Conservation (phyloP, 1,140 invertebrate species). For the Drusus annulatus region DNA sequence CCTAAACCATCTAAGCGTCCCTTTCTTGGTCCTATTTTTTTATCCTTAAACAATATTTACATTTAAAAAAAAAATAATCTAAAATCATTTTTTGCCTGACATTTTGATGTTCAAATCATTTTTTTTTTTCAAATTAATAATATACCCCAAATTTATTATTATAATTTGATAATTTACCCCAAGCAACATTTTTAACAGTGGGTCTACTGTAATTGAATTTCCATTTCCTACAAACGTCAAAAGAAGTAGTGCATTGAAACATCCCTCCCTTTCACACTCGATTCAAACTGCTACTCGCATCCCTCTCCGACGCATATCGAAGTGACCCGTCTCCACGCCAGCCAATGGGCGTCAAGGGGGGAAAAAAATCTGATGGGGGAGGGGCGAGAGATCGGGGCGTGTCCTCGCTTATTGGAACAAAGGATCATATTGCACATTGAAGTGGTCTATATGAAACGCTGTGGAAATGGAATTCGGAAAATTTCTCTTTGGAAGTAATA, state of each 20-base stretch:
- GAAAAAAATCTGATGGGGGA: constrained; percentile 37
- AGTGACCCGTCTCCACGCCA: constrained; percentile 14
- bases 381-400: constrained; percentile 41
- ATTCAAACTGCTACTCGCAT: neutral
- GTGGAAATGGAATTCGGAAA: constrained; percentile 57
- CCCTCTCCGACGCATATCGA: constrained; percentile 2
- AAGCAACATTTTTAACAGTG: no score
- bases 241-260: constrained; percentile 35
- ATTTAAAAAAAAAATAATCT: no score
- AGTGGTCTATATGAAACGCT: constrained; percentile 51
- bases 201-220: constrained; percentile 12
- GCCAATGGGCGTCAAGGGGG: constrained; percentile 23
- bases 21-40: no score
- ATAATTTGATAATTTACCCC: no score
- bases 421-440: constrained; percentile 55
- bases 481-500: constrained; percentile 43
- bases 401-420: constrained; percentile 45
- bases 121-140: no score
- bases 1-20: no score
- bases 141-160: no score
- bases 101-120: no score
- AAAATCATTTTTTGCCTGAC: no score
- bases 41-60: no score
- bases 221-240: constrained; percentile 19
- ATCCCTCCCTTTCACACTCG: neutral